These are phyloP conservation scores for Seriola quinqueradiata DNA, from an alignment of 2,113 vertebrate species.

Conservation along the genomic window DNA sequence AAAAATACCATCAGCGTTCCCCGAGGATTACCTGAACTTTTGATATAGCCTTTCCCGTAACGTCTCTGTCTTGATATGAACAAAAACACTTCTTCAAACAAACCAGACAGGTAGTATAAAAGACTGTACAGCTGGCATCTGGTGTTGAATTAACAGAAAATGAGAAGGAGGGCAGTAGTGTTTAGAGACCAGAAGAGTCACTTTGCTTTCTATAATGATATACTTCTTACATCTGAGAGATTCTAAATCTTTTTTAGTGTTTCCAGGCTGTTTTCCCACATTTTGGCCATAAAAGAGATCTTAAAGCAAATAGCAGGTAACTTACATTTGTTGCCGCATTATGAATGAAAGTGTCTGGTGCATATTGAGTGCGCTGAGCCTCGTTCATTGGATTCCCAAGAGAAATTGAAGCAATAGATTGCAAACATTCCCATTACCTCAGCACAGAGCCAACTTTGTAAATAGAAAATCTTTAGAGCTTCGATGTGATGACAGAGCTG, in stretches of 20 bases:
- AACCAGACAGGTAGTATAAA: background rate
- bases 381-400: slow-evolving; percentile 16
- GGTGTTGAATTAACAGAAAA: slow-evolving; percentile 10
- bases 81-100: slow-evolving; percentile 1
- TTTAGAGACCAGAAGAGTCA: background rate
- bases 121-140: background rate
- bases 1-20: background rate
- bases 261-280: background rate
- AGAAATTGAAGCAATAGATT: slow-evolving; percentile 47
- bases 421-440: slow-evolving; percentile 49
- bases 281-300: slow-evolving; percentile 11
- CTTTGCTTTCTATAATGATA: slow-evolving; percentile 4
- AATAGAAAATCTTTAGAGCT: slow-evolving; percentile 51
- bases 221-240: background rate
- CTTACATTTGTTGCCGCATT: slow-evolving; percentile 19
- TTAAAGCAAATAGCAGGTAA: slow-evolving; percentile 25
- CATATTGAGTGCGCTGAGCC: slow-evolving; percentile 17
- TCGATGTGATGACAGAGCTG: slow-evolving; percentile 36
- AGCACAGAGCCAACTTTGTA: slow-evolving; percentile 36
- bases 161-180: background rate
- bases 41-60: background rate
- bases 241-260: background rate
- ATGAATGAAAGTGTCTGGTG: slow-evolving; percentile 37
- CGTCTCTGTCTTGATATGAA: background rate
- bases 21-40: slow-evolving; percentile 5